phyloP scores from a whole-genome alignment of 2,888 invertebrate species.

The Caradrina kadenii region DNA sequence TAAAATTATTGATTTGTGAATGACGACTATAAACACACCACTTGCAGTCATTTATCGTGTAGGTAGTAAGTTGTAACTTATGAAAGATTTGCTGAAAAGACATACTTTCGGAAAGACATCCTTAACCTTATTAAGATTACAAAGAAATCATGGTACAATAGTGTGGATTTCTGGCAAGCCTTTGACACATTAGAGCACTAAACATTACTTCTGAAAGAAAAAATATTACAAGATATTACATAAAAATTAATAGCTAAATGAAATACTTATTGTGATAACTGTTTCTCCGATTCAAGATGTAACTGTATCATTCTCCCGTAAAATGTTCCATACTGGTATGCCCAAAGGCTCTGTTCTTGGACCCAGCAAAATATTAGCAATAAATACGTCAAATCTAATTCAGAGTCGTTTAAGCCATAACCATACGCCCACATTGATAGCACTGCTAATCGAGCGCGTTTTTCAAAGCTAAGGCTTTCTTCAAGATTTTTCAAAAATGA shows the following conservation, averaged over 20 bases:
- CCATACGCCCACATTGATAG: too few species aligned
- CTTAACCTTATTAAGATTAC: too few species aligned
- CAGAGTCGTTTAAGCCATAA: not conserved
- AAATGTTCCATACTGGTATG: not conserved
- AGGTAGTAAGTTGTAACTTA: not conserved
- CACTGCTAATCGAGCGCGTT: too few species aligned
- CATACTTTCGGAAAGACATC: not conserved
- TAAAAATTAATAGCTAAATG: not conserved
- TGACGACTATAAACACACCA: not conserved
- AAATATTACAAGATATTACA: not conserved
- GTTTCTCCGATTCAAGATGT: not conserved
- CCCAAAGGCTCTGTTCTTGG: conserved; percentile 4
- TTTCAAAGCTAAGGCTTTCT: too few species aligned
- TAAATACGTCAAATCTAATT: not conserved
- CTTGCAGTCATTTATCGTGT: too few species aligned
- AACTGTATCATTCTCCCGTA: too few species aligned
- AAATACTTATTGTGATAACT: not conserved
- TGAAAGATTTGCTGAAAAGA: not conserved
- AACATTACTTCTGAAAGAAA: not conserved
- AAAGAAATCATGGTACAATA: not conserved
- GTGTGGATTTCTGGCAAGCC: not conserved
- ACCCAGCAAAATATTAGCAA: not conserved
- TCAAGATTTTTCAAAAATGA: not conserved
- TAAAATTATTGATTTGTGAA: not conserved
- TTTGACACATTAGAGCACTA: conserved; percentile 1